Base-by-base conservation (phyloP, 2,113 vertebrate genomes). In the Elephantulus edwardii region DNA sequence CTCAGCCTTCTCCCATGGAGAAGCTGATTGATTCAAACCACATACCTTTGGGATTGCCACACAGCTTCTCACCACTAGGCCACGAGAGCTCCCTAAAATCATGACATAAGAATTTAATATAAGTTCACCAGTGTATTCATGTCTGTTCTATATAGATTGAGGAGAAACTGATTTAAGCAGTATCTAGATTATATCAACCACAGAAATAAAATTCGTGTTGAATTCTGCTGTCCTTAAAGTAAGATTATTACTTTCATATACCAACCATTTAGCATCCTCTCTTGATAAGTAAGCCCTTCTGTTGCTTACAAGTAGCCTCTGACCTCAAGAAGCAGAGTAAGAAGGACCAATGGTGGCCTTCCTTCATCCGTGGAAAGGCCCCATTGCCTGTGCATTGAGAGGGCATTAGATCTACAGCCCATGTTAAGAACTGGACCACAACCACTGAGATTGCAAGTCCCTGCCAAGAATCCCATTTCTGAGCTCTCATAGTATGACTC, bases 391-490 rank as follows among this genome's bases (percentile, higher is more conserved):
- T 7, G 7, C 12, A 24, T 11, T 22, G 22, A 38, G 42, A 83
- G n/a, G 14, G 5, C 17, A 10, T 42, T 28, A 62, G 22, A 50
- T 35, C 79, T n/a, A 22, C 60, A 60, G n/a, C 50, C 40, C 4
- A 89, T 86, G 71, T 62, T 77, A 81, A 70, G 46, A 60, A 60
- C n/a, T 64, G 52, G 58, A 78, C 60, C 33, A 19, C n/a, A 89
- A 50, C 58, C 76, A 62, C 22, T 77, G 3, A 22, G 14, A 35
- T 58, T 52, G 40, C 48, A 38, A 56, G 52, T 64, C 58, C 58
- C 46, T 46, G 2, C 87, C 70, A 52, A 72, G 35, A 80, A 44
- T 64, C 35, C 42, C 38, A 38, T 64, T 44, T 66, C 72, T 52
- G 40, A 58, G 42, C n/a, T 72, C 50, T 72, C 44, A 12, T 0